These are phyloP conservation scores for Saturnia japonica DNA, from an alignment of 2,888 invertebrate genomes.

Conservation along the genomic window DNA sequence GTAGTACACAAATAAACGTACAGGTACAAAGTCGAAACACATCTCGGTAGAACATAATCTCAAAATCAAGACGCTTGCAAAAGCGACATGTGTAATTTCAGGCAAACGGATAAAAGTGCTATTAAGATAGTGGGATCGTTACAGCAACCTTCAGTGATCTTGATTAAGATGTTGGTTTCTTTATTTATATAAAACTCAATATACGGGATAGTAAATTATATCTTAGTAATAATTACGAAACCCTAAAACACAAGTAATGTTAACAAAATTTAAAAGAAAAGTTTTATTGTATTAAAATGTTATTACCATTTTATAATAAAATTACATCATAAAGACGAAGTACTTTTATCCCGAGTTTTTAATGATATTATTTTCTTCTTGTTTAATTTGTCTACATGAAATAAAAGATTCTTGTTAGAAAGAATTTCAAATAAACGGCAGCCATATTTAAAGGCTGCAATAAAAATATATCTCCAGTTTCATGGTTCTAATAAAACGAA, in stretches of 20 bases:
- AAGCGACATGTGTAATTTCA: slow-evolving; percentile 4
- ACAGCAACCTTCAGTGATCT: neutral
- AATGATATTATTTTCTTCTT: neutral
- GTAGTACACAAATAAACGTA: neutral
- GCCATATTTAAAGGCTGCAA: slow-evolving; percentile 40
- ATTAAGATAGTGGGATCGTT: neutral
- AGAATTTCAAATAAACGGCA: slow-evolving; percentile 37
- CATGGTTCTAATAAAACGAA: slow-evolving; percentile 43
- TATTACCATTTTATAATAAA: neutral
- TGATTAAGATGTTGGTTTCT: neutral
- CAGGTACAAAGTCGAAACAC: neutral
- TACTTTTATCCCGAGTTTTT: neutral
- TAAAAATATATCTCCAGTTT: slow-evolving; percentile 43
- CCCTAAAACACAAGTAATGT: too few relatives aligned
- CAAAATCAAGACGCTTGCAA: neutral
- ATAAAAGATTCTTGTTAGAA: slow-evolving; percentile 34
- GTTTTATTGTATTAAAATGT: too few relatives aligned
- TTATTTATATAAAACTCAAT: neutral
- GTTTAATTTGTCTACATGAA: slow-evolving; percentile 9
- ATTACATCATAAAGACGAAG: neutral
- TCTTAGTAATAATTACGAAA: neutral
- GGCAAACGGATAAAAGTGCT: neutral
- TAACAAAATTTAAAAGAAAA: too few relatives aligned
- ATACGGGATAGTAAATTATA: neutral
- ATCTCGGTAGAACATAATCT: neutral